Evolutionary conservation across 2,797 vertebrate genomes (phyloP).

Genomic region (Coilia nasus): DNA sequence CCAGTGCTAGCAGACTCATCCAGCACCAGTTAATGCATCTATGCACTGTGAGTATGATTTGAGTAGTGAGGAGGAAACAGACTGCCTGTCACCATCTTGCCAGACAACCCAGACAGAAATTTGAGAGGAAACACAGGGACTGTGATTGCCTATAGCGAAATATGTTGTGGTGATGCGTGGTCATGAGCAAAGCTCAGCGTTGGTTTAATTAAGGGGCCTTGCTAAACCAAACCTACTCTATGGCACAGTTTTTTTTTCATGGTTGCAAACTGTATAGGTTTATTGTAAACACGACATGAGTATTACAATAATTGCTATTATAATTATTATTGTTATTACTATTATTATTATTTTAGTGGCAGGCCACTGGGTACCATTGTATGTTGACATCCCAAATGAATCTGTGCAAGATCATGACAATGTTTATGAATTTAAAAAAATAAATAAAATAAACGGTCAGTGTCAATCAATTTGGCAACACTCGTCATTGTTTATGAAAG

Average conservation of each 20-base stretch:
- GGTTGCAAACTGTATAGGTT: constrained; percentile 61
- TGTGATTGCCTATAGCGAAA: constrained; percentile 10
- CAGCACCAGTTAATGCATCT: constrained; percentile 9
- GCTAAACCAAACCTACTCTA: constrained; percentile 40
- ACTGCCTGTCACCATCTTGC: constrained; percentile 27
- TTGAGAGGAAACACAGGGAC: constrained; percentile 13
- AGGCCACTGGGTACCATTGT: constrained; percentile 77
- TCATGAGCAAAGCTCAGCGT: neutral
- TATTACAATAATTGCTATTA: constrained; percentile 59
- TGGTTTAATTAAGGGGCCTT: constrained; percentile 29
- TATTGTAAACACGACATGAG: constrained; percentile 61
- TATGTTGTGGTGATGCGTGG: neutral
- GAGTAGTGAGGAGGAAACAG: neutral
- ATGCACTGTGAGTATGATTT: constrained; percentile 10
- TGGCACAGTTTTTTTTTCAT: constrained; percentile 48
- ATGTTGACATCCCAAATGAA: constrained; percentile 73
- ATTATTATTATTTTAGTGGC: constrained; percentile 76
- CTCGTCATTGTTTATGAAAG: neutral
- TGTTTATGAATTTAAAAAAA: constrained; percentile 73
- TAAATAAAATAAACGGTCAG: constrained; percentile 58
- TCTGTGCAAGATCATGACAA: constrained; percentile 74
- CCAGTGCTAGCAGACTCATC: neutral
- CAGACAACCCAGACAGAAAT: constrained; percentile 32
- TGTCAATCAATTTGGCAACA: constrained; percentile 22
- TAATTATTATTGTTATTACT: constrained; percentile 62